A percentile compares a stretch with the other conserved stretches of the same genome.
Evolutionary conservation across 2,113 vertebrate genomes (phyloP).

Genomic region (Saccopteryx bilineata): DNA sequence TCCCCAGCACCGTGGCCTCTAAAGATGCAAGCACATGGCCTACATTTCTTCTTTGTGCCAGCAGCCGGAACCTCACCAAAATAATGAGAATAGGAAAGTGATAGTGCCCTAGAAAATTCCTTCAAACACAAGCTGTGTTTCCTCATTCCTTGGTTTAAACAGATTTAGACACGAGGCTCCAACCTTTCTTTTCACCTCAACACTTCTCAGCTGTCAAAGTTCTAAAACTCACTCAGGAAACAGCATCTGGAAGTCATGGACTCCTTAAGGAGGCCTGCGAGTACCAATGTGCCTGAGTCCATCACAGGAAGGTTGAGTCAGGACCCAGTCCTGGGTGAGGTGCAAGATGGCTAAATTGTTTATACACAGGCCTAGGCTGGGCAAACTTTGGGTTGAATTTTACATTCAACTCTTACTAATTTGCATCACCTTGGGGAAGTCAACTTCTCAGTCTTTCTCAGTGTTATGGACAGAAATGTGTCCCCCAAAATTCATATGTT

Average conservation of each 20-base stretch:
- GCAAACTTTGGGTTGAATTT: background rate
- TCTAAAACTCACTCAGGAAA: background rate
- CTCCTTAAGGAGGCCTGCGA: background rate
- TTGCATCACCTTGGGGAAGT: background rate
- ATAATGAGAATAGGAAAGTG: background rate
- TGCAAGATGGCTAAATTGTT: rapidly evolving
- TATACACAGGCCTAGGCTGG: background rate
- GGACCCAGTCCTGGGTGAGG: background rate
- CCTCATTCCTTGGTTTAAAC: background rate
- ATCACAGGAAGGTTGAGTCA: background rate
- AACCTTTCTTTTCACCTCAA: background rate
- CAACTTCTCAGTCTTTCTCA: conserved; percentile 18
- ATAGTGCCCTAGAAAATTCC: background rate
- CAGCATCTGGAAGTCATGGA: background rate
- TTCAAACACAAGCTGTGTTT: background rate
- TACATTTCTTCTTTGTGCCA: conserved; percentile 8
- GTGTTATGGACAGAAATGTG: background rate
- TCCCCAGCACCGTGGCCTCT: background rate
- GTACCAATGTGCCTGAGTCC: background rate
- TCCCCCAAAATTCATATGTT: background rate
- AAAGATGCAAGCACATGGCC: background rate
- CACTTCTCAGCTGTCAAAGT: background rate
- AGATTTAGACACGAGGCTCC: background rate
- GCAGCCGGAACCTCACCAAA: background rate
- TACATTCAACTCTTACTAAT: background rate